phyloP scores from a whole-genome alignment of 2,888 invertebrate genomes.

The Chymomyza caudatula region DNA sequence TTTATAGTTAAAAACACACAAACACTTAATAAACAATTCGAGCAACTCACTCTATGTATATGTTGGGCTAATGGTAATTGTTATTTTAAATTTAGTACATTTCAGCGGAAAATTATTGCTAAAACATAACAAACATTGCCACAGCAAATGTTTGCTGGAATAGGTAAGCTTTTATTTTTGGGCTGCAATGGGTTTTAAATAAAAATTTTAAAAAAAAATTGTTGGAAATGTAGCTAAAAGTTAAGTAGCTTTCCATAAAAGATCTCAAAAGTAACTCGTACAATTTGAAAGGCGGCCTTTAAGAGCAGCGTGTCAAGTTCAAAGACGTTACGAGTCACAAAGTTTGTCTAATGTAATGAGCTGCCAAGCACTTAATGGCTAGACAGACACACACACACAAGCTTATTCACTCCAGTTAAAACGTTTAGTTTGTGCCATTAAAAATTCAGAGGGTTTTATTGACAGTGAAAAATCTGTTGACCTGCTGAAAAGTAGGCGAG shows the following conservation, averaged over 20 bases:
- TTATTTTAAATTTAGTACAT: slow-evolving; percentile 42
- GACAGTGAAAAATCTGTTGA: neutral
- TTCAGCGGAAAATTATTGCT: slow-evolving; percentile 55
- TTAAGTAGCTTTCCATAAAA: neutral
- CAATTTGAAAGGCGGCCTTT: neutral
- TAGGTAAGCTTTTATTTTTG: slow-evolving; percentile 40
- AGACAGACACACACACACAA: slow-evolving; percentile 20
- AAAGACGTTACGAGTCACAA: slow-evolving; percentile 65
- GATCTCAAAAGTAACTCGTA: neutral
- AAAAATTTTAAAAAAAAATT: neutral
- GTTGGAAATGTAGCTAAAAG: neutral
- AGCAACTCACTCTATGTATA: slow-evolving; percentile 14
- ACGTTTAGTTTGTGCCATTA: slow-evolving; percentile 60
- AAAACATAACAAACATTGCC: slow-evolving; percentile 56
- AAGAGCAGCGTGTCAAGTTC: slow-evolving; percentile 53
- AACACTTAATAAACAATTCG: slow-evolving; percentile 66
- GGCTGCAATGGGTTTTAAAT: neutral
- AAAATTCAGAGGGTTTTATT: slow-evolving; percentile 20
- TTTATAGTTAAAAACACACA: slow-evolving; percentile 49
- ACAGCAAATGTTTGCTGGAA: slow-evolving; percentile 7
- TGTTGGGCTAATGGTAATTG: slow-evolving; percentile 8
- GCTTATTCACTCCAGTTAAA: slow-evolving; percentile 31
- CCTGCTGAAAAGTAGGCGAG: no score
- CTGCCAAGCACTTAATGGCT: slow-evolving; percentile 51
- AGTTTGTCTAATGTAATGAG: slow-evolving; percentile 41